Evolutionary conservation across 1,140 invertebrate genomes (phyloP), one percentile per base, ranked within the genome.

Genomic region (Euglossa dilemma): DNA sequence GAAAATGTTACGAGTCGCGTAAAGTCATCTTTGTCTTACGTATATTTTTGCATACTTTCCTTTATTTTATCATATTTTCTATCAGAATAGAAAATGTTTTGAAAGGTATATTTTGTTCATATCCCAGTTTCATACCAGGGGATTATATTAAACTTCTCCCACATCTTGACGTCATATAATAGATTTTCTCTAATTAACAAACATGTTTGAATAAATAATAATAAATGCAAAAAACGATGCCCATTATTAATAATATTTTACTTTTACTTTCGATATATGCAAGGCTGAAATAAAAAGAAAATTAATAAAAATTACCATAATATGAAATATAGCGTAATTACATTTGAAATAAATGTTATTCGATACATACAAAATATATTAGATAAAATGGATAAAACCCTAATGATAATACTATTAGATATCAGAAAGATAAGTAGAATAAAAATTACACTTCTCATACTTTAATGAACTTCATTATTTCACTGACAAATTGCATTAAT

Each of bases 111-210:
- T 76, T 57, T 66, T 45, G 64, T 78, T 87, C 50, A 93, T 88
- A 93, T 93, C 93, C 93, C 90, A 86, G 78, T 82, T 86, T 86
- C 71, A 85, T 71, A 89, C 88, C 88, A 90, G 86, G 92, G 93
- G 89, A 93, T 90, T 87, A 70, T 83, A 77, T 69, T 85, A 67
- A 84, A 91, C 90, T 90, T 90, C 88, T 94, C 92, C 92, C 93
- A 90, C 93, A 94, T 94, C 87, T 93, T 94, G 87, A 87, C 70
- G 61, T 81, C 84, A n/a, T 83, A 72, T 66, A 80, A 64, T 63
- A 36, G n/a, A 59, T 72, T 54, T 67, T 81, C 75, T 47, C 67
- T 77, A 88, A 87, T 80, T 25, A 43, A 80, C 70, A 80, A 28
- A 28, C 36, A 71, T 20, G 50, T 63, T 75, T 67, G 25, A 75